Conservation (phyloP, 2,797 vertebrate genomes). For the Chromis chromis region DNA sequence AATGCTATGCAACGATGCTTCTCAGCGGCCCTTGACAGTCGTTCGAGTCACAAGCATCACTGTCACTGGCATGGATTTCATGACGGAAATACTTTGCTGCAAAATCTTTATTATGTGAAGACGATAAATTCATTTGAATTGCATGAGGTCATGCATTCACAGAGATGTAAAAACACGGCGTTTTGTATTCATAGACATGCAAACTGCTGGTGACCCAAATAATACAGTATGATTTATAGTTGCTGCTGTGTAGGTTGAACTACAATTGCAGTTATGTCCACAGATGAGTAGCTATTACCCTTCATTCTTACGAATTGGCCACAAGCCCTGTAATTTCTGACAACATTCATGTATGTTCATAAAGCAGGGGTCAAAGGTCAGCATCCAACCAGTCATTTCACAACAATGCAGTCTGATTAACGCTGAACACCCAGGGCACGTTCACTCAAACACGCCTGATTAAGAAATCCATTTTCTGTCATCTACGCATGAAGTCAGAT, state of each 20-base stretch:
- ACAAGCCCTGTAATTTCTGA: constrained; percentile 73
- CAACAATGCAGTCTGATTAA: constrained; percentile 84
- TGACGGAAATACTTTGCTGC: constrained; percentile 72
- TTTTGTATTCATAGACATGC: constrained; percentile 36
- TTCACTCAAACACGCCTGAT: constrained; percentile 71
- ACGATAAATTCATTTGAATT: constrained; percentile 67
- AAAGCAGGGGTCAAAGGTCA: constrained; percentile 76
- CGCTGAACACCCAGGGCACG: constrained; percentile 56
- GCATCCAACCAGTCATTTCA: constrained; percentile 78
- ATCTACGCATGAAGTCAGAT: constrained; percentile 60
- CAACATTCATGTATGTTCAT: constrained; percentile 67
- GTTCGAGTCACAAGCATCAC: constrained; percentile 70
- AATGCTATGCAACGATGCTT: constrained; percentile 72
- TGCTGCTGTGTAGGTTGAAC: constrained; percentile 29
- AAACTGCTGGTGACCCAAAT: constrained; percentile 46
- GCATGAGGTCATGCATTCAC: constrained; percentile 54
- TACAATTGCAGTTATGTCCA: constrained; percentile 55
- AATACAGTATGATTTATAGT: constrained; percentile 30
- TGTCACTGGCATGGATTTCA: constrained; percentile 77
- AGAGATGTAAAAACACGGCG: constrained; percentile 15
- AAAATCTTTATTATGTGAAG: constrained; percentile 72
- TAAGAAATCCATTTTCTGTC: constrained; percentile 80
- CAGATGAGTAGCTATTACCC: constrained; percentile 57
- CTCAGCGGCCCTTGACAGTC: constrained; percentile 58
- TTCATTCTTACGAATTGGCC: constrained; percentile 36